Percentiles rank a stretch among this genome's conserved stretches.
These are phyloP conservation scores for Vollenhovia emeryi DNA, from an alignment of 1,140 invertebrate species.

Conservation along the genomic window DNA sequence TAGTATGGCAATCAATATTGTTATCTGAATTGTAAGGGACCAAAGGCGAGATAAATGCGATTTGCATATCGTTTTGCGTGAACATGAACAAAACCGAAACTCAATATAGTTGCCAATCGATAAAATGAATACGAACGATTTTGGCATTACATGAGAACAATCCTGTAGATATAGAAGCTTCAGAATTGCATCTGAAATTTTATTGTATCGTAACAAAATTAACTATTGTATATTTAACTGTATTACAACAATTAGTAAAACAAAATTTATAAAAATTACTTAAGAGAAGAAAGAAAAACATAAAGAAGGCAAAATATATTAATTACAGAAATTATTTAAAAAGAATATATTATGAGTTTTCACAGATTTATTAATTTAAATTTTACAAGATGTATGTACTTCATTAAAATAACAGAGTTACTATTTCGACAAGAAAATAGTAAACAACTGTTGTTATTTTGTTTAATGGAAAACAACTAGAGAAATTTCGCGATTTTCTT, in stretches of 20 bases:
- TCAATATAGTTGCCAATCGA: conserved; percentile 20
- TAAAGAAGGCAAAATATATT: background rate
- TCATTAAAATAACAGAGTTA: background rate
- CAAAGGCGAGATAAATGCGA: conserved; percentile 18
- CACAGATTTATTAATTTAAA: background rate
- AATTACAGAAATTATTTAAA: background rate
- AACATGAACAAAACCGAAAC: conserved; percentile 29
- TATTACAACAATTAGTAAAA: background rate
- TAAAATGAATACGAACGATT: conserved; percentile 4
- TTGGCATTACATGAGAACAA: conserved; percentile 2
- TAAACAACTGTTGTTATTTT: background rate
- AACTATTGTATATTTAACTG: background rate
- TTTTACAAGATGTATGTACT: background rate
- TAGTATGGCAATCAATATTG: background rate
- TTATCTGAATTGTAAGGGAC: background rate
- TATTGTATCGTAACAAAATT: too few relatives aligned
- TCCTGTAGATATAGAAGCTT: background rate
- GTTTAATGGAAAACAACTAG: background rate
- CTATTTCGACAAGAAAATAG: background rate
- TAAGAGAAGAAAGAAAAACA: background rate
- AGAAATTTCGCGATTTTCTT: background rate
- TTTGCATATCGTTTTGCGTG: conserved; percentile 21
- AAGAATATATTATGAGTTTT: background rate
- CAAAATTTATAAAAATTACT: background rate
- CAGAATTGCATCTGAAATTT: background rate